phyloP scores from a whole-genome alignment of 2,113 vertebrate species.

The Pyrgilauda ruficollis region DNA sequence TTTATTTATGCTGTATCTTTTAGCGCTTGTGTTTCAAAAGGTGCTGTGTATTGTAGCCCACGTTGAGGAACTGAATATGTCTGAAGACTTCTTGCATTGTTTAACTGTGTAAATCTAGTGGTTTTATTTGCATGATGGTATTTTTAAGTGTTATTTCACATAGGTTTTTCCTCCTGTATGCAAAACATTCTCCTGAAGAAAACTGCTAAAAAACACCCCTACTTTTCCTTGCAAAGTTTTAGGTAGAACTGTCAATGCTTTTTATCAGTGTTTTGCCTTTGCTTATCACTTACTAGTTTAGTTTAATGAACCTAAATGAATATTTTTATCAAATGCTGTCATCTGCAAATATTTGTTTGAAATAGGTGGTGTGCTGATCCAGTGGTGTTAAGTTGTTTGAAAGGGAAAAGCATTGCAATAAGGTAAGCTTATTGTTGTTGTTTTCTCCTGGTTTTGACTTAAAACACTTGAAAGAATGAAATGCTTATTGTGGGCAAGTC shows the following conservation, averaged over 20 bases:
- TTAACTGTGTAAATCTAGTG: neutral
- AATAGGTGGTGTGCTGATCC: constrained; percentile 88
- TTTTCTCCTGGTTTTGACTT: neutral
- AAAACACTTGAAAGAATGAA: neutral
- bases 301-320: neutral
- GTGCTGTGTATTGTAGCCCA: neutral
- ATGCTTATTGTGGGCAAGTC: neutral
- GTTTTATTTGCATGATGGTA: neutral
- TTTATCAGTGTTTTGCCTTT: neutral
- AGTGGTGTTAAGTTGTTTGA: constrained; percentile 78
- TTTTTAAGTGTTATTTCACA: neutral
- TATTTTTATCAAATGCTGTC: neutral
- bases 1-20: neutral
- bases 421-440: constrained; percentile 71
- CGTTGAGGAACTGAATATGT: neutral
- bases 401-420: constrained; percentile 77
- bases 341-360: neutral
- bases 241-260: neutral
- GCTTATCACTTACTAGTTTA: neutral
- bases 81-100: neutral
- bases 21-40: neutral
- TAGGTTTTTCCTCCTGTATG: neutral
- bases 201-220: neutral
- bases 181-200: neutral
- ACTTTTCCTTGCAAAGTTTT: neutral